phyloP scores from a whole-genome alignment of 2,113 vertebrate genomes.

The Rhinogobius similis region DNA sequence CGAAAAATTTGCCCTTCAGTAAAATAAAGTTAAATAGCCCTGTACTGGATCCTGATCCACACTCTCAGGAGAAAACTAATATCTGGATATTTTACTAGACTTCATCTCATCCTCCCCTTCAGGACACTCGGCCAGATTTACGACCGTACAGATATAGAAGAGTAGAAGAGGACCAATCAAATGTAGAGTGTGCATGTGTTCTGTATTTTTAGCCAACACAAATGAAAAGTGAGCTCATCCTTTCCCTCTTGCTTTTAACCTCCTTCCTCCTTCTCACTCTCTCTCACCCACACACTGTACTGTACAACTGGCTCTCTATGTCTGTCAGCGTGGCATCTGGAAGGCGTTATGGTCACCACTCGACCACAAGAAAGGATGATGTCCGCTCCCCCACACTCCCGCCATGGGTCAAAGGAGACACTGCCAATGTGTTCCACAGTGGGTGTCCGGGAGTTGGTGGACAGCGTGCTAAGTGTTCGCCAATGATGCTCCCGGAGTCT shows the following conservation, averaged over 20 bases:
- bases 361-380: conserved; percentile 56
- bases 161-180: conserved; percentile 56
- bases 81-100: conserved; percentile 33
- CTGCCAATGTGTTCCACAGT: conserved; percentile 31
- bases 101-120: conserved; percentile 38
- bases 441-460: conserved; percentile 35
- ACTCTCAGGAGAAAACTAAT: not conserved
- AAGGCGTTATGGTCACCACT: conserved; percentile 65
- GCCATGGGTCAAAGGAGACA: conserved; percentile 39
- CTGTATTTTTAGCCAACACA: conserved; percentile 77
- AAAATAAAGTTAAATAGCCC: no score
- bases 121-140: conserved; percentile 74
- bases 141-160: conserved; percentile 51
- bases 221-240: conserved; percentile 80
- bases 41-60: not conserved
- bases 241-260: conserved; percentile 53
- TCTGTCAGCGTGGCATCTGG: conserved; percentile 65
- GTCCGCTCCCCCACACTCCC: conserved; percentile 18
- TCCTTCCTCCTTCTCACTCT: conserved; percentile 42
- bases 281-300: conserved; percentile 22
- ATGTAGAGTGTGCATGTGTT: conserved; percentile 75
- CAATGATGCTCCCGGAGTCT: not conserved
- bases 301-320: conserved; percentile 30
- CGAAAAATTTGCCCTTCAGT: no score
- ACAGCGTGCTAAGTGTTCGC: conserved; percentile 13